Conservation (phyloP, 2,113 vertebrate genomes). For the Scolopax mira region DNA sequence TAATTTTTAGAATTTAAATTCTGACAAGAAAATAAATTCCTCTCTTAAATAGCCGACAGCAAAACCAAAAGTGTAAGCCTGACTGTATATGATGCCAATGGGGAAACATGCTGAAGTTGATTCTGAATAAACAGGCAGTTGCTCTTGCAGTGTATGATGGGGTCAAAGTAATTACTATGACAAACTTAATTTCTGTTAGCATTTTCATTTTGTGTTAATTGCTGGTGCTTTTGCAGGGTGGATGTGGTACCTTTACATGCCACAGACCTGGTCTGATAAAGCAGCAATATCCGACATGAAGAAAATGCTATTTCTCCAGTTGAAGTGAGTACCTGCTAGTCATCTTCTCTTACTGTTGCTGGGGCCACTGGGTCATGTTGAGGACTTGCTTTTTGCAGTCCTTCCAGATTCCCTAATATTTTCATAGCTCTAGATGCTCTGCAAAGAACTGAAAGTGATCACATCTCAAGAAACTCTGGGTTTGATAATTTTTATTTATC, state of each 20-base stretch:
- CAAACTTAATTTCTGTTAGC: background rate
- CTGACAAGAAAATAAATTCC: background rate
- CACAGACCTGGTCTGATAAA: background rate
- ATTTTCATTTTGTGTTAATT: background rate
- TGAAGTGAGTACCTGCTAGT: background rate
- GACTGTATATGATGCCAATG: background rate
- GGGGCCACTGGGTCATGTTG: background rate
- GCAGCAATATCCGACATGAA: background rate
- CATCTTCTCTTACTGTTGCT: background rate
- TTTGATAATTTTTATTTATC: background rate
- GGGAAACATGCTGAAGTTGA: background rate
- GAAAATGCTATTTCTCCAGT: background rate
- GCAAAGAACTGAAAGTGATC: background rate
- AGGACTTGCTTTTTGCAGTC: background rate
- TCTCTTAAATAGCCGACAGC: background rate
- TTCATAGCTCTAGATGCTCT: background rate
- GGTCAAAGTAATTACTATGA: background rate
- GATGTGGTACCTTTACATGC: background rate
- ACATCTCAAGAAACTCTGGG: background rate
- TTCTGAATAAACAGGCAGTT: background rate
- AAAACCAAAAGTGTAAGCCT: background rate
- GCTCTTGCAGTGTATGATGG: background rate
- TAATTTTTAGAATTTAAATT: background rate
- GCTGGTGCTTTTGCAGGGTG: constrained; percentile 9
- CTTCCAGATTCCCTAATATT: background rate